phyloP scores from a whole-genome alignment of 2,113 vertebrate genomes.

The Sterrhoptilus dennistouni region DNA sequence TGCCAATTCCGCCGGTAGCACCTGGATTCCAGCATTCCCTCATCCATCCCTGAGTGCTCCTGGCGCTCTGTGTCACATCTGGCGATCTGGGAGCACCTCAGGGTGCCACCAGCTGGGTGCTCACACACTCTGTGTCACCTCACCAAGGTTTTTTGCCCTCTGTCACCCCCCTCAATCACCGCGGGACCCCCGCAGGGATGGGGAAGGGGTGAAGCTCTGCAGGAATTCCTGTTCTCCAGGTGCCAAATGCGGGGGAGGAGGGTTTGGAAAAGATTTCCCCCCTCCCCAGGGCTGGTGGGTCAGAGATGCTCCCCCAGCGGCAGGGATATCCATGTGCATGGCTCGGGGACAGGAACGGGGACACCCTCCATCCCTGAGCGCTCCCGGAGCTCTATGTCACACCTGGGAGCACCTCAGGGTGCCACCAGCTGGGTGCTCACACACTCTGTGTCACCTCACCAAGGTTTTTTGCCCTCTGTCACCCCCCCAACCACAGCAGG shows the following conservation, averaged over 20 bases:
- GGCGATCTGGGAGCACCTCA: fast-evolving
- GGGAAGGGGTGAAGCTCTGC: fast-evolving
- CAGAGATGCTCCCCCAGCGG: neutral
- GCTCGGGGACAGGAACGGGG: no score
- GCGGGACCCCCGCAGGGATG: fast-evolving
- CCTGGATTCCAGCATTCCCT: neutral
- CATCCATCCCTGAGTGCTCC: fast-evolving
- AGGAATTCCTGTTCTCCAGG: neutral
- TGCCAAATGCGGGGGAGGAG: fast-evolving
- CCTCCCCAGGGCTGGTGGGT: fast-evolving
- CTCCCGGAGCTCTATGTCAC: fast-evolving
- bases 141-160: fast-evolving
- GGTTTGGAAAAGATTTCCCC: neutral
- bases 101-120: neutral
- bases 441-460: fast-evolving
- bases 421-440: neutral
- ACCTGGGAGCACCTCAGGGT: neutral
- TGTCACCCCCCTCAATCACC: fast-evolving
- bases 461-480: fast-evolving
- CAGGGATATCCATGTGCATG: neutral
- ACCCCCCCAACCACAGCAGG: fast-evolving
- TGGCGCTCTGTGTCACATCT: fast-evolving
- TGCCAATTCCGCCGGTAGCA: fast-evolving
- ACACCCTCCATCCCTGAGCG: fast-evolving
- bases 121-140: neutral